Conservation (phyloP, 2,113 vertebrate genomes). For the Salminus brasiliensis region DNA sequence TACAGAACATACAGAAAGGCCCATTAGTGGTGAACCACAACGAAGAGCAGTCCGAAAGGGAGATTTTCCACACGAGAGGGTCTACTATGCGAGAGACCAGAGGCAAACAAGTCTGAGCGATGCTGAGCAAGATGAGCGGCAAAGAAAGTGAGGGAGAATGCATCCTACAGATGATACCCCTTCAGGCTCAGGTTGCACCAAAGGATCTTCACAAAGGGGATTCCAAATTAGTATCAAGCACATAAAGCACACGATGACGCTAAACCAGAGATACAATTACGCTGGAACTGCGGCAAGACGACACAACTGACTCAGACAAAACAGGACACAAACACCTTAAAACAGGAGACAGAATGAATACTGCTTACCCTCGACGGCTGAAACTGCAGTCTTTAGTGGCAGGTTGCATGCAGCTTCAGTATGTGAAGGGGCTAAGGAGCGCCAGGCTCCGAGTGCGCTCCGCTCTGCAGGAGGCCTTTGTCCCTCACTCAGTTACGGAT, state of each 20-base stretch:
- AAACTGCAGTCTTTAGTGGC: not conserved
- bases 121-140: not conserved
- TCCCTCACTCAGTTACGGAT: conserved; percentile 63
- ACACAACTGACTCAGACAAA: not conserved
- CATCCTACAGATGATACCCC: not conserved
- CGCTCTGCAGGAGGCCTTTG: conserved; percentile 60
- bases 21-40: conserved; percentile 41
- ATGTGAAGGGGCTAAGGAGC: conserved; percentile 18
- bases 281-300: not conserved
- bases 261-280: not conserved
- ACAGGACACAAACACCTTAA: not conserved
- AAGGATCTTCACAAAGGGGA: not conserved
- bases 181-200: not conserved
- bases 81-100: not conserved
- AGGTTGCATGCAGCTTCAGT: not conserved
- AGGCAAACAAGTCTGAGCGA: not conserved
- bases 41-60: conserved; percentile 22
- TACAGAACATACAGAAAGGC: not conserved
- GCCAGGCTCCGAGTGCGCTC: conserved; percentile 30
- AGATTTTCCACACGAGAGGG: conserved; percentile 26
- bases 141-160: not conserved
- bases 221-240: not conserved
- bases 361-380: conserved; percentile 26
- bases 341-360: not conserved
- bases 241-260: not conserved